Evolutionary conservation across 2,888 invertebrate genomes (phyloP).

Genomic region (Leptinotarsa juncta): DNA sequence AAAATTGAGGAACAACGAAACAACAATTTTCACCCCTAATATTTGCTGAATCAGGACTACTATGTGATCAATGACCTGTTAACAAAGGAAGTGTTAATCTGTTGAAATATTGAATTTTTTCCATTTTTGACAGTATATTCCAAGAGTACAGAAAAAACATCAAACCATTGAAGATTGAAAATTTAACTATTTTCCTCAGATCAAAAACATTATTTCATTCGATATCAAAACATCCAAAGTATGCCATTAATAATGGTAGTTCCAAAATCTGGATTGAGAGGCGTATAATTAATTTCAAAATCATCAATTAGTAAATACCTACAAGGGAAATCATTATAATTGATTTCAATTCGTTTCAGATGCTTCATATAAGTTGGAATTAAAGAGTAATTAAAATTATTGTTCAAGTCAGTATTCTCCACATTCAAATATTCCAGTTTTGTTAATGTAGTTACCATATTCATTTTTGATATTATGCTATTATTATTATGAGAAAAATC

Average conservation of each 20-base stretch:
- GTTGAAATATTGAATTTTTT: too few relatives aligned
- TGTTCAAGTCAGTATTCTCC: background rate
- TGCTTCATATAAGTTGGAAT: background rate
- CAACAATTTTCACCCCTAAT: too few relatives aligned
- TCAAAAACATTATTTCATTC: too few relatives aligned
- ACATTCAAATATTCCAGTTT: background rate
- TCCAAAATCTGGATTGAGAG: background rate
- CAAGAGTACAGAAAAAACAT: too few relatives aligned
- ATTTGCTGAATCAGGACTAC: too few relatives aligned
- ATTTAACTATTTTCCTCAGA: too few relatives aligned
- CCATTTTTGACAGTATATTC: too few relatives aligned
- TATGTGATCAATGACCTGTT: too few relatives aligned
- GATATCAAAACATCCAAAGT: slow-evolving; percentile 28
- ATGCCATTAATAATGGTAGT: slow-evolving; percentile 47
- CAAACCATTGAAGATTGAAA: too few relatives aligned
- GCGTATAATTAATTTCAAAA: background rate
- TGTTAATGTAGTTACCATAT: background rate
- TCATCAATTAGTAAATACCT: background rate
- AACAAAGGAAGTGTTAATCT: too few relatives aligned
- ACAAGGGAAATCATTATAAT: background rate
- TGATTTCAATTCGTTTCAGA: background rate
- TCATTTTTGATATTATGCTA: background rate
- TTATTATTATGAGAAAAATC: background rate
- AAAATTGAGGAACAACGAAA: too few relatives aligned
- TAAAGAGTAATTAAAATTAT: background rate